These are phyloP conservation scores for Exephanes ischioxanthus DNA, from an alignment of 2,888 invertebrate genomes.

Conservation along the genomic window DNA sequence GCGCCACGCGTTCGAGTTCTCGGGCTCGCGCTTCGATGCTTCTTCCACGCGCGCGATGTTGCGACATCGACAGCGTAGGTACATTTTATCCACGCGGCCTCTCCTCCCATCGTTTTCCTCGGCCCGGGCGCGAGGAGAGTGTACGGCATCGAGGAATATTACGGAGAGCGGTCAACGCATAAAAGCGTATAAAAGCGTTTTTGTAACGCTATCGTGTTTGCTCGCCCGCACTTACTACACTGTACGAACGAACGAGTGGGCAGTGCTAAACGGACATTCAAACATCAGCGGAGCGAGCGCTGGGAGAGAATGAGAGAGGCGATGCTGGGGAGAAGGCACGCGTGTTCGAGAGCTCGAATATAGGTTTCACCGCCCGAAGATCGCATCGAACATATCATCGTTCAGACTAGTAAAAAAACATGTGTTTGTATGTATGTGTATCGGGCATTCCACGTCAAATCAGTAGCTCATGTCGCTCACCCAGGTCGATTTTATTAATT, in stretches of 20 bases:
- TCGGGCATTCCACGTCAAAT: no score
- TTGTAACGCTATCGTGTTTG: constrained; percentile 37
- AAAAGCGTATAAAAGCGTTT: constrained; percentile 32
- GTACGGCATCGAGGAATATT: constrained; percentile 50
- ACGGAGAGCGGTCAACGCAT: constrained; percentile 16
- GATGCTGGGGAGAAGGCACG: background rate
- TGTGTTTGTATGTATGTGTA: background rate
- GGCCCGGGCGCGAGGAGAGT: background rate
- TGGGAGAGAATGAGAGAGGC: constrained; percentile 5
- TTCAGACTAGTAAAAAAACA: constrained; percentile 12
- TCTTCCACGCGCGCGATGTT: constrained; percentile 55
- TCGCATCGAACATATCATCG: constrained; percentile 32
- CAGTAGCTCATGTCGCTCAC: no score
- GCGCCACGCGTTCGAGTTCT: constrained; percentile 46
- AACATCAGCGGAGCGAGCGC: constrained; percentile 24
- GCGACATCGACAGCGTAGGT: constrained; percentile 65
- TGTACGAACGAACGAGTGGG: constrained; percentile 35
- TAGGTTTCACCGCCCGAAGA: constrained; percentile 24
- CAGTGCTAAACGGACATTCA: constrained; percentile 53
- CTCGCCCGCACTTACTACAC: constrained; percentile 31
- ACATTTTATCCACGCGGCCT: constrained; percentile 33
- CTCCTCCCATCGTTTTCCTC: constrained; percentile 27
- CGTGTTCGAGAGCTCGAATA: background rate
- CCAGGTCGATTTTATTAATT: no score
- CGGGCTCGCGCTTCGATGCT: constrained; percentile 25